A percentile compares a stretch with the other conserved stretches of the same genome.
Conservation (phyloP, 2,888 invertebrate species). For the Tachina fera region DNA sequence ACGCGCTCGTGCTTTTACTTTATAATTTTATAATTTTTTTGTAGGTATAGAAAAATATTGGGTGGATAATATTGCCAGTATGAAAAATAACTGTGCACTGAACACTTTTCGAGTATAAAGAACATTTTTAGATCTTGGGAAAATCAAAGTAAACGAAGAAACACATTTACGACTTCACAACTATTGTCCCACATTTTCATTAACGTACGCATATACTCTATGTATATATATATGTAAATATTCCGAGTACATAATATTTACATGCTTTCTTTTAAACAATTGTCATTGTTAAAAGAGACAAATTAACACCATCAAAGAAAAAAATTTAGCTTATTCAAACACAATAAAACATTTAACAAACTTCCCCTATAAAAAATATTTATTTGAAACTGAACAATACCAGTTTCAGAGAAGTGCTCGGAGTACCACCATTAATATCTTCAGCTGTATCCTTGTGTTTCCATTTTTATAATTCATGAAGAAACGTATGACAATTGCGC, state of each 20-base stretch:
- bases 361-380: constrained; percentile 12
- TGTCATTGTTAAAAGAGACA: constrained; percentile 27
- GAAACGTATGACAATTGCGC: not conserved
- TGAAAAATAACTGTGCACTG: no score
- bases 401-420: constrained; percentile 33
- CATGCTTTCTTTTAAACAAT: constrained; percentile 35
- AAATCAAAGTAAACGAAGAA: not conserved
- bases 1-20: no score
- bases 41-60: no score
- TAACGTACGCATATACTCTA: constrained; percentile 8
- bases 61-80: no score
- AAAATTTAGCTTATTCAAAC: constrained; percentile 19
- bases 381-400: not conserved
- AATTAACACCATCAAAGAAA: constrained; percentile 19
- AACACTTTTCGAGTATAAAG: no score
- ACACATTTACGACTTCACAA: not conserved
- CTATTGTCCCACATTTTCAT: constrained; percentile 16
- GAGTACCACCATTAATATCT: constrained; percentile 32
- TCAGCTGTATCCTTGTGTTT: constrained; percentile 12
- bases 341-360: constrained; percentile 35
- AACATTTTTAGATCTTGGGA: no score
- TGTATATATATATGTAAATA: no score
- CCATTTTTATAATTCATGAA: constrained; percentile 21
- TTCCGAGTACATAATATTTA: not conserved
- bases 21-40: no score